Base-by-base conservation (phyloP, 2,888 invertebrate genomes). In the Campoplex nolae region DNA sequence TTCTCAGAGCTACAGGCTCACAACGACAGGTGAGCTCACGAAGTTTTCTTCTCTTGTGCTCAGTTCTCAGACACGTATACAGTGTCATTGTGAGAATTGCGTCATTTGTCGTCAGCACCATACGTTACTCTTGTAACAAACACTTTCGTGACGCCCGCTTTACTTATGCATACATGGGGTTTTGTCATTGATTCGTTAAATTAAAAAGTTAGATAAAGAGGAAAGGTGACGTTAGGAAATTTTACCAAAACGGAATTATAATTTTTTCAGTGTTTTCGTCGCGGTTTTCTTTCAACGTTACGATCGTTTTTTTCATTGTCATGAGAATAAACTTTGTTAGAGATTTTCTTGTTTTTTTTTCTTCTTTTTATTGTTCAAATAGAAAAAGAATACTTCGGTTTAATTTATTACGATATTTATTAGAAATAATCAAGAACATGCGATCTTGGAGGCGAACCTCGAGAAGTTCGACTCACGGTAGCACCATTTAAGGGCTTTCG, bases 401-500 rank as follows among this genome's bases (percentile, higher is more conserved):
- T 23, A 23, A 45, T 45, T 51, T 51, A 18, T 51, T 51, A 18
- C 1, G 18, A 18, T 51, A 51, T 11, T 13, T 9, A 32, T 51
- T 42, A 51, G n/a, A 58, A 73, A 54, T 56, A 78, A 48, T 58
- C 42, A 38, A 18, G 32, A 32, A 70, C 58, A 11, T 51, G 23
- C 32, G 48, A 77, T 70, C 28, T 6, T 70, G 11, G 38, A 67
- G 42, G 38, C 8, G 68, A 54, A 35, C 80, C 71, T 71, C 82
- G 75, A 74, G 77, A 28, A 45, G 45, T 71, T 56, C 9, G 38
- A 48, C 54, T 65, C 62, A 65, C 4, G 3, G 38, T 70, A 56
- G 45, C 18, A 28, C 85, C 85, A 82, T 85, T 78, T 80, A 82
- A 74, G 88, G 88, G 76, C 85, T 87, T 32, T 32, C 28, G 73